phyloP scores from a whole-genome alignment of 2,113 vertebrate genomes.

The Phyllostomus discolor region DNA sequence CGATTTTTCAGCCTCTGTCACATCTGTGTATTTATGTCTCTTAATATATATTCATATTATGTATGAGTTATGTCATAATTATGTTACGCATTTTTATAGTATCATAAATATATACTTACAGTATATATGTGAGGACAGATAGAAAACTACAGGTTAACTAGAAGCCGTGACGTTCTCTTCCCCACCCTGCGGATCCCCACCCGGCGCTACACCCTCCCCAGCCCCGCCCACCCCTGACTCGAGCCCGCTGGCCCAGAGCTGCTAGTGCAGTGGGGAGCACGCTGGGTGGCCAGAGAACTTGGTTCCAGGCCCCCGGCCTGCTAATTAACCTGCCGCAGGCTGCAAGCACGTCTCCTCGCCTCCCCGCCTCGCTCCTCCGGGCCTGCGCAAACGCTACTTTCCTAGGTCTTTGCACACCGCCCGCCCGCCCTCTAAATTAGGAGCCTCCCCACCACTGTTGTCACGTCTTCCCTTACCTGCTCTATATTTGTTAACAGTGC shows the following conservation, averaged over 20 bases:
- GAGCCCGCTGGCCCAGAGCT: not conserved
- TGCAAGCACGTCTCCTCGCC: not conserved
- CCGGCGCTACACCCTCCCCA: rapidly evolving
- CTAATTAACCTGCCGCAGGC: not conserved
- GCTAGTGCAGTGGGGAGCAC: not conserved
- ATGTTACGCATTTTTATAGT: not conserved
- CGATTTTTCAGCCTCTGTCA: not conserved
- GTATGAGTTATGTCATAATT: not conserved
- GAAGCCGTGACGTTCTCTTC: not conserved
- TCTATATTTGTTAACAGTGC: not conserved
- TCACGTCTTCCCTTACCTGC: not conserved
- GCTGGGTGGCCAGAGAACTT: not conserved
- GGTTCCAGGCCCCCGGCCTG: not conserved
- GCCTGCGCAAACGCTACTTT: not conserved
- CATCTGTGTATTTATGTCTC: not conserved
- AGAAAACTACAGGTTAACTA: not conserved
- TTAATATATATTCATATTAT: not conserved
- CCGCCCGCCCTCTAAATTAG: not conserved
- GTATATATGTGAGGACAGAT: not conserved
- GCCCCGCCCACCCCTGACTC: rapidly evolving
- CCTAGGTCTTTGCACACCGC: not conserved
- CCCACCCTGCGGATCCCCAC: not conserved
- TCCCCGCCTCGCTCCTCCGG: not conserved
- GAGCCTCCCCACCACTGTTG: not conserved
- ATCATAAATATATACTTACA: not conserved